phyloP scores from a whole-genome alignment of 2,888 invertebrate genomes.

The Biston stratarius region DNA sequence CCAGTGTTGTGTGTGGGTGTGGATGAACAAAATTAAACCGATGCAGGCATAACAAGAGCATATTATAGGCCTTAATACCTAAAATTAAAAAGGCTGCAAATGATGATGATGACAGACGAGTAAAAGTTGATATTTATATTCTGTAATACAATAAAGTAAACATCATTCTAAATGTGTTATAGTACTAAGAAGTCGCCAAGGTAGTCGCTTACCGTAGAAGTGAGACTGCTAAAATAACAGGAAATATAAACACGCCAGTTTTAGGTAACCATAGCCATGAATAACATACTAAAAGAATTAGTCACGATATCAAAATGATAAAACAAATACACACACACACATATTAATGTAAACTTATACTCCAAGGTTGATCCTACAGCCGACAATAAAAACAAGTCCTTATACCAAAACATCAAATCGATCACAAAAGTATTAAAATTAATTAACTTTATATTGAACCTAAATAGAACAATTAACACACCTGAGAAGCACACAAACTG shows the following conservation, averaged over 20 bases:
- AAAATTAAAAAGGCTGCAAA: not conserved
- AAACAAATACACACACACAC: conserved; percentile 20
- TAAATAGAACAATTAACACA: not conserved
- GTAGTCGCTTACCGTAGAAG: not conserved
- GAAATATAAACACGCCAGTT: conserved; percentile 22
- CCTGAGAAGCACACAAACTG: too few relatives aligned
- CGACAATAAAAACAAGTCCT: conserved; percentile 11
- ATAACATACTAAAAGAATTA: conserved; percentile 25
- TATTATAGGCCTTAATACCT: too few relatives aligned
- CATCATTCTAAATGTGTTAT: not conserved
- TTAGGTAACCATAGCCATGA: conserved; percentile 13
- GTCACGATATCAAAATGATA: conserved; percentile 29
- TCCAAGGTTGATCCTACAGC: conserved; percentile 16
- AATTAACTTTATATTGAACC: not conserved
- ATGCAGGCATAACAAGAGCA: too few relatives aligned
- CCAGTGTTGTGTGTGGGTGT: too few relatives aligned
- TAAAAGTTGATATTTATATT: not conserved
- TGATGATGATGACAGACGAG: not conserved
- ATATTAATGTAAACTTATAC: not conserved
- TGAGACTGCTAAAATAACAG: conserved; percentile 19
- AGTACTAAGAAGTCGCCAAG: not conserved
- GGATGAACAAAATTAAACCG: too few relatives aligned
- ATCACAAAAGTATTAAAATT: not conserved
- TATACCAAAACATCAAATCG: not conserved
- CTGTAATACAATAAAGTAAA: not conserved